Evolutionary conservation across 1,140 invertebrate species (phyloP), one percentile per base, ranked within the genome.

Genomic region (Zaprionus davidi): DNA sequence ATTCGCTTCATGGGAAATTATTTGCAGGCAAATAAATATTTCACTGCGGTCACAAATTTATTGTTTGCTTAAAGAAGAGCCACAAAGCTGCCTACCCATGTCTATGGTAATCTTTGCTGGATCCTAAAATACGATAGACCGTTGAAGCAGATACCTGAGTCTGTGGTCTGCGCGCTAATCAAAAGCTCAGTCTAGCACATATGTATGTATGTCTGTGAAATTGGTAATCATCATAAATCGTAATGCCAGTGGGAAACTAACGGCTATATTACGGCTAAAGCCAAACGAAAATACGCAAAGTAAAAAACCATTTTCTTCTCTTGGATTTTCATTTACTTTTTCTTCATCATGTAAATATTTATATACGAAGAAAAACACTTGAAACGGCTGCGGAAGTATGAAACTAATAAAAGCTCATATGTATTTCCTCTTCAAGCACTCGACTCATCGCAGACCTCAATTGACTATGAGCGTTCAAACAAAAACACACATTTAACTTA

Each of bases 211-310:
- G 51, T 36, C 60, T 66, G 60, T 51, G 26, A 57, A 83, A 76
- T 76, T 74, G 53, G 78, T 88, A 88, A 88, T 90, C 85, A 88
- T 90, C 78, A 88, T 88, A 88, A 90, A 85, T 88, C 69, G 85
- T 90, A 85, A 85, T 90, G 84, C 74, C 67, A 66, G 65, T 76
- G 81, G 76, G 79, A 79, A 76, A 82, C 57, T 63, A 73, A 73
- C 58, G 31, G 57, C 75, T 73, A 41, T 73, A 77, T 73, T 77
- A 73, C 56, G 24, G n/a, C 41, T 58, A 24, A 28, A 74, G n/a
- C 44, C 49, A 71, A 63, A 15, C 31, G 13, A 57, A 60, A 51
- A 75, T 56, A 17, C 36, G 17, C 70, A 24, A 71, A 38, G 63
- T 41, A 67, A 72, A 34, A 56, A 4, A 67, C 0, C 13, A 31